Evolutionary conservation across 2,888 invertebrate genomes (phyloP).

Genomic region (Pristionchus arcanus): DNA sequence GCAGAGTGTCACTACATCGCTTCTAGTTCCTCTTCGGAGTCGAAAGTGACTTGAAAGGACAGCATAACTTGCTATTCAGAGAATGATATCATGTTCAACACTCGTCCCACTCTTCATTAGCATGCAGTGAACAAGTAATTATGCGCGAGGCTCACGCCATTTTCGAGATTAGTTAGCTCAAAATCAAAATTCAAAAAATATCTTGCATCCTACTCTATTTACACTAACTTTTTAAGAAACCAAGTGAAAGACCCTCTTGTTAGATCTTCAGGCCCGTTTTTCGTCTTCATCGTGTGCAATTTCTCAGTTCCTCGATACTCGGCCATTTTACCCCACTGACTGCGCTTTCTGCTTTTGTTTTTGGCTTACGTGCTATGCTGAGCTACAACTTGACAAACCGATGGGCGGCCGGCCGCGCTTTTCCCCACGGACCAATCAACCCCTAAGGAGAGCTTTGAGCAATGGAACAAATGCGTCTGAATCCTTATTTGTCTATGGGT

Average conservation of each 20-base stretch:
- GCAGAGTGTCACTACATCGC: not conserved
- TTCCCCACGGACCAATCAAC: slow-evolving; percentile 28
- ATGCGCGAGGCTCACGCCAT: no score
- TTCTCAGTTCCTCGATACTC: not conserved
- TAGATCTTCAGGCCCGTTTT: not conserved
- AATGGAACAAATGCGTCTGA: not conserved
- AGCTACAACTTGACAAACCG: slow-evolving; percentile 25
- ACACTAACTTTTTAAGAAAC: no score
- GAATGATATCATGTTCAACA: no score
- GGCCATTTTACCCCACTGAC: not conserved
- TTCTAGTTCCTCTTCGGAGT: no score
- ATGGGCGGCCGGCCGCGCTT: not conserved
- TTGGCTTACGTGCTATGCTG: not conserved
- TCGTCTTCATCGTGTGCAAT: not conserved
- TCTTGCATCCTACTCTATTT: no score
- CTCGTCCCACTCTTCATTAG: no score
- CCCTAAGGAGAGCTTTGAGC: not conserved
- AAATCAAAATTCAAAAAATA: no score
- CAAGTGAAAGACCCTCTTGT: not conserved
- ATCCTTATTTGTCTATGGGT: not conserved
- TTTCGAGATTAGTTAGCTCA: no score
- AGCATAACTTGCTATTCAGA: no score
- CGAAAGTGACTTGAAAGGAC: no score
- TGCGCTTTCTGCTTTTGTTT: not conserved
- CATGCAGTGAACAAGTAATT: no score